Base-by-base conservation (phyloP, 2,888 invertebrate genomes). In the Neelides folsomi region DNA sequence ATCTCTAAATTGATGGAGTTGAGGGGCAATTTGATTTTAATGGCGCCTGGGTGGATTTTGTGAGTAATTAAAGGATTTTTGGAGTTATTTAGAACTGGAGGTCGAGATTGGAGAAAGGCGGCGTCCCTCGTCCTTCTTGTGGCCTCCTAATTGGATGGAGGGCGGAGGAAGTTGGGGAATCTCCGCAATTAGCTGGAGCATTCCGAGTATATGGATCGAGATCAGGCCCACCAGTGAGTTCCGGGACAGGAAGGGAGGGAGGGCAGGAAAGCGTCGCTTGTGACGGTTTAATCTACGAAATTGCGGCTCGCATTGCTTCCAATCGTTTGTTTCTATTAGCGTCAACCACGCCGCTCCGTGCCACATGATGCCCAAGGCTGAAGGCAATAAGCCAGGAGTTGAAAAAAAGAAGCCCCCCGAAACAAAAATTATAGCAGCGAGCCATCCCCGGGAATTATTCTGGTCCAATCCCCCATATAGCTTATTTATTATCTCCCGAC, bases 231-330 rank as follows among this genome's bases (percentile, higher is more conserved):
- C n/a, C n/a, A n/a, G n/a, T n/a, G n/a, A n/a, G 7, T 7, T 27
- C 27, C 27, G 3, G 3, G 27, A 3, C 3, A 7, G 27, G 27
- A 27, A 43, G 41, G 35, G 37, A 45, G 43, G 49, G 47, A 51
- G 51, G 18, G 37, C 51, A 52, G 54, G 42, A 40, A 52, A 56
- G 58, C 58, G 61, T 59, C 62, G 59, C 62, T 69, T 72, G 73
- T 76, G 76, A 76, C 76, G 76, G 62, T 77, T 77, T 77, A 77
- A 77, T 77, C 76, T 77, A 76, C 75, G 75, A 77, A 77, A 77
- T 77, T 77, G 77, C 75, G 73, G 72, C 72, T 66, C 66, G 64
- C 57, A 63, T 60, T 63, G 59, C 62, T 58, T 63, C 72, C 73
- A 72, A 72, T 74, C 76, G 75, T 77, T 76, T 75, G 73, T 76